Conservation (phyloP, 2,113 vertebrate species). For the Myanophis thanlyinensis region DNA sequence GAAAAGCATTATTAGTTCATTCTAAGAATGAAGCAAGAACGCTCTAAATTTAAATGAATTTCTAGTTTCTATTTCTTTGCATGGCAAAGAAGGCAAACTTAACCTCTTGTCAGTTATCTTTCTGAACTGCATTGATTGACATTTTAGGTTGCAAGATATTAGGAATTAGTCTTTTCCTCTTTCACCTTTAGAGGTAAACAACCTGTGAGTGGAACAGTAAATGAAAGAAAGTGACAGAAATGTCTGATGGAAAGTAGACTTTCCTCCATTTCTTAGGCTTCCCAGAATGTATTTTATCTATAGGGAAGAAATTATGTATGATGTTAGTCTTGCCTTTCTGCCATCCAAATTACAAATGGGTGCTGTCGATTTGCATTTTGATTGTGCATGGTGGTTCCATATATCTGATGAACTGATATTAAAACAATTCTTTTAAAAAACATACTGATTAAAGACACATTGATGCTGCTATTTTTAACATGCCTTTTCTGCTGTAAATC, state of each 20-base stretch:
- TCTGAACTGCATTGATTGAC: neutral
- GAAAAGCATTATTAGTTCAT: neutral
- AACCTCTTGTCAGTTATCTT: neutral
- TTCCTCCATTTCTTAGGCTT: neutral
- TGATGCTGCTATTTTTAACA: constrained; percentile 62
- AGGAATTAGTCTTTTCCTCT: neutral
- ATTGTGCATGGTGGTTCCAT: constrained; percentile 59
- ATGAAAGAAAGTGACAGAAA: neutral
- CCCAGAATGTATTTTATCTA: constrained; percentile 9
- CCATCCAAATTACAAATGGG: constrained; percentile 46
- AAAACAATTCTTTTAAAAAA: constrained; percentile 54
- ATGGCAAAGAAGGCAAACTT: neutral
- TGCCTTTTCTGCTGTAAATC: constrained; percentile 47
- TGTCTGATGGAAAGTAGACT: neutral
- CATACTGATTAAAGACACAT: constrained; percentile 60
- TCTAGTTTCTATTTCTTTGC: neutral
- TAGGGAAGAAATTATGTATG: constrained; percentile 15
- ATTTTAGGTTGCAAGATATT: neutral
- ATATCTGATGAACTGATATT: constrained; percentile 63
- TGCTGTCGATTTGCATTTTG: constrained; percentile 62
- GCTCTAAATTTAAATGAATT: neutral
- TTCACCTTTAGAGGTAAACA: neutral
- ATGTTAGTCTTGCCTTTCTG: neutral
- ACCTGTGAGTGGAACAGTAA: neutral
- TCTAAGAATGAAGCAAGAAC: neutral